A percentile compares a stretch with the other conserved stretches of the same genome.
phyloP scores from a whole-genome alignment of 2,797 vertebrate genomes.

The Epinephelus coioides region DNA sequence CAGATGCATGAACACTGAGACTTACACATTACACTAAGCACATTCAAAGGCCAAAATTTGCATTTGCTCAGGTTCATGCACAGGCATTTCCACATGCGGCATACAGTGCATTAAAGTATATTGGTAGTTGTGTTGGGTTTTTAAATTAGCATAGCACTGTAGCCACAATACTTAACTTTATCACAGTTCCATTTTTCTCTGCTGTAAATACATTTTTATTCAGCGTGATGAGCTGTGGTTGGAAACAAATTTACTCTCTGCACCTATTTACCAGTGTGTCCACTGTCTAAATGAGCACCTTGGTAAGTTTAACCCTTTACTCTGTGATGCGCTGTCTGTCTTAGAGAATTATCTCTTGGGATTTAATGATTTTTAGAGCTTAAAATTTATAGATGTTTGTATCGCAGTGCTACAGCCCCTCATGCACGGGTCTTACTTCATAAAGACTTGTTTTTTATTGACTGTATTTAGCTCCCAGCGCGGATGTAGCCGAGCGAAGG shows the following conservation, averaged over 20 bases:
- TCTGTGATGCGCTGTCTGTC: neutral
- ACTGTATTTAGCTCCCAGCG: constrained; percentile 17
- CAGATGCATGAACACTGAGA: constrained; percentile 31
- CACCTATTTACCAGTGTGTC: neutral
- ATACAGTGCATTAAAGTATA: neutral
- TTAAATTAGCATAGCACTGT: no score
- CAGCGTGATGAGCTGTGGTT: neutral
- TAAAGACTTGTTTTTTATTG: constrained; percentile 11
- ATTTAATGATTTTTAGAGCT: neutral
- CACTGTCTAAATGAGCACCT: neutral
- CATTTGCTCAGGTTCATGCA: constrained; percentile 30
- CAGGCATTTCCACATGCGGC: neutral
- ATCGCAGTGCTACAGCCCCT: neutral
- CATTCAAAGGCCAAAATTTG: constrained; percentile 55
- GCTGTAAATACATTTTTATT: neutral
- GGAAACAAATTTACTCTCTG: neutral
- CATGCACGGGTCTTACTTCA: neutral
- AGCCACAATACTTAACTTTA: neutral
- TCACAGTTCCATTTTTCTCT: neutral
- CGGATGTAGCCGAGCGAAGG: neutral
- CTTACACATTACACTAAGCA: constrained; percentile 12
- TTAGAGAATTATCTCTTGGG: neutral
- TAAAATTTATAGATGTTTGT: neutral
- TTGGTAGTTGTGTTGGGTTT: neutral
- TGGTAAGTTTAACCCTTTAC: neutral